Conservation (phyloP, 64 coral and sea anemone species). For the Exaiptasia diaphana region DNA sequence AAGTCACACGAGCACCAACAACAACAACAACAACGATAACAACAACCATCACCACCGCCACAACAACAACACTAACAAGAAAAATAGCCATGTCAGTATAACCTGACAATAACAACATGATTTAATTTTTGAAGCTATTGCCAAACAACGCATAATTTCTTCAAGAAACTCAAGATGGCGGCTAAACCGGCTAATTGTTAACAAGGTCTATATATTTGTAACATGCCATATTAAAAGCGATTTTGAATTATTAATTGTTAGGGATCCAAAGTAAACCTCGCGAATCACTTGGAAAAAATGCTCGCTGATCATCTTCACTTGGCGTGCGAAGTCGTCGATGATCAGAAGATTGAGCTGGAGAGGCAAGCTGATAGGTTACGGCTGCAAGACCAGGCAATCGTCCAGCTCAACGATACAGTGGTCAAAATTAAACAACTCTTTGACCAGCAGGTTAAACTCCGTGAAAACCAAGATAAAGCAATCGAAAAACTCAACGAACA, state of each 20-base stretch:
- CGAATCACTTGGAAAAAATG: conserved; percentile 61
- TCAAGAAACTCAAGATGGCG: too few relatives aligned
- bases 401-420: conserved; percentile 63
- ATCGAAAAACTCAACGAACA: conserved; percentile 69
- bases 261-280: conserved; percentile 63
- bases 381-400: conserved; percentile 65
- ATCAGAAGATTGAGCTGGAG: conserved; percentile 74
- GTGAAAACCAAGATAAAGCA: conserved; percentile 58
- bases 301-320: conserved; percentile 69
- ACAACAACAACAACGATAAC: too few relatives aligned
- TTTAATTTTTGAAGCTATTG: too few relatives aligned
- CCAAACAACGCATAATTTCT: too few relatives aligned
- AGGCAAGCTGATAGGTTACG: conserved; percentile 53
- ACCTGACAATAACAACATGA: too few relatives aligned
- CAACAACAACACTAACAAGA: too few relatives aligned
- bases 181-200: too few relatives aligned
- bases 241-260: not conserved
- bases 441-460: conserved; percentile 53
- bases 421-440: conserved; percentile 51
- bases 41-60: too few relatives aligned
- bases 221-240: not conserved
- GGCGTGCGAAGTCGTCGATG: conserved; percentile 76
- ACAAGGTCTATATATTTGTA: not conserved
- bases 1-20: too few relatives aligned
- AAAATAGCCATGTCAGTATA: too few relatives aligned